These are phyloP conservation scores for Sarcophaga variegata DNA, from an alignment of 2,888 invertebrate genomes.

Conservation along the genomic window DNA sequence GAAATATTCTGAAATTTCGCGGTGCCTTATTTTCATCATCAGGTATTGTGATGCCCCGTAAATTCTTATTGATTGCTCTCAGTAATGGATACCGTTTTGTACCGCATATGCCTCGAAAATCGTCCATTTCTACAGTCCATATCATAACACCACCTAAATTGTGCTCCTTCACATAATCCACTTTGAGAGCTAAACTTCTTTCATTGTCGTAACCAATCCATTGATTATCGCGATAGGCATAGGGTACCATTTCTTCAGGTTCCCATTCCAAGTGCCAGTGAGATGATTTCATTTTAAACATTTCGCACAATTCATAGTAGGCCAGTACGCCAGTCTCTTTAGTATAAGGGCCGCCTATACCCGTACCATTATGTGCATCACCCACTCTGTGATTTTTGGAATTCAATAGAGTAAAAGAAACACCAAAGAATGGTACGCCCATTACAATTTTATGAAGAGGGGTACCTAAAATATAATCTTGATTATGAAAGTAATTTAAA, in stretches of 20 bases:
- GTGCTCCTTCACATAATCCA: constrained; percentile 80
- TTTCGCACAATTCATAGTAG: constrained; percentile 87
- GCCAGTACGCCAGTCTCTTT: constrained; percentile 85
- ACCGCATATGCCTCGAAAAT: constrained; percentile 86
- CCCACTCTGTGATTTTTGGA: constrained; percentile 75
- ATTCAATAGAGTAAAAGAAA: constrained; percentile 84
- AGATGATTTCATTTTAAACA: constrained; percentile 80
- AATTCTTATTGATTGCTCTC: constrained; percentile 17
- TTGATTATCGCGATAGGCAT: constrained; percentile 83
- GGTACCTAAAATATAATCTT: constrained; percentile 80
- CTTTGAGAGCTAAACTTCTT: constrained; percentile 82
- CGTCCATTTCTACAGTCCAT: constrained; percentile 90
- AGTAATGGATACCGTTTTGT: constrained; percentile 84
- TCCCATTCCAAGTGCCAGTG: constrained; percentile 84
- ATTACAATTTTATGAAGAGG: constrained; percentile 85
- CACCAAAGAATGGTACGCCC: constrained; percentile 88
- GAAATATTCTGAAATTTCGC: neutral
- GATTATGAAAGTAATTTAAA: neutral
- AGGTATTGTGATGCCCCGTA: neutral
- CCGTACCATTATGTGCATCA: constrained; percentile 11
- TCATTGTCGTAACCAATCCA: constrained; percentile 88
- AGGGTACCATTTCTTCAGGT: constrained; percentile 87
- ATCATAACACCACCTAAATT: constrained; percentile 86
- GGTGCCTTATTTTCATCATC: neutral
- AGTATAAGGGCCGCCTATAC: constrained; percentile 84